Conservation (phyloP, 2,113 vertebrate genomes). For the Tylochromis polylepis region DNA sequence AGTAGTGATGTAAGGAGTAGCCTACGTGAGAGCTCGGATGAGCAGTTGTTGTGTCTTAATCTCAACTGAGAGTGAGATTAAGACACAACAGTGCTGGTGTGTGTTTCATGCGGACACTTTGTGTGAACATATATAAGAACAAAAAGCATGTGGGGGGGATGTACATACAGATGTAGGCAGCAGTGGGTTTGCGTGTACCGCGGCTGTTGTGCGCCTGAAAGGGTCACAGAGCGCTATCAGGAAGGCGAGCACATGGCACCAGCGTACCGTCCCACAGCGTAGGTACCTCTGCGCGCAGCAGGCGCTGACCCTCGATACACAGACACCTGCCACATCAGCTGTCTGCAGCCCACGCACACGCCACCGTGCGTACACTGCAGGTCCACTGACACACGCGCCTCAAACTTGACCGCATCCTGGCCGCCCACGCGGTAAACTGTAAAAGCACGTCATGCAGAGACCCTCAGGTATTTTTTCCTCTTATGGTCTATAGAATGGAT, state of each 20-base stretch:
- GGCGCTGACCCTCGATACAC: background rate
- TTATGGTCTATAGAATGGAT: background rate
- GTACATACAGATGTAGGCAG: background rate
- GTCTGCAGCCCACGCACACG: background rate
- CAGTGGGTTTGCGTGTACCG: background rate
- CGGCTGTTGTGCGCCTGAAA: constrained; percentile 20
- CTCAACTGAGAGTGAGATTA: background rate
- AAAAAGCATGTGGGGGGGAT: background rate
- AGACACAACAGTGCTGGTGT: background rate
- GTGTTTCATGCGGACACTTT: background rate
- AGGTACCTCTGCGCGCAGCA: background rate
- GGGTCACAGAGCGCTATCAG: constrained; percentile 4
- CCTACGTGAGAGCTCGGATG: background rate
- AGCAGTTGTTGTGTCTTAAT: background rate
- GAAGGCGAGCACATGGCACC: constrained; percentile 39
- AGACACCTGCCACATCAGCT: background rate
- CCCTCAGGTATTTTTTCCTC: background rate
- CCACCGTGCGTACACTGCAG: background rate
- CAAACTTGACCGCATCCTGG: background rate
- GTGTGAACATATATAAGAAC: background rate
- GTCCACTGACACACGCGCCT: background rate
- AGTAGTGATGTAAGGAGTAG: fast-evolving
- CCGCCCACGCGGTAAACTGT: background rate
- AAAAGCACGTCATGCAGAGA: background rate
- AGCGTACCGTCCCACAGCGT: background rate